Evolutionary conservation across 2,797 vertebrate genomes (phyloP).

Genomic region (Lagodon rhomboides): DNA sequence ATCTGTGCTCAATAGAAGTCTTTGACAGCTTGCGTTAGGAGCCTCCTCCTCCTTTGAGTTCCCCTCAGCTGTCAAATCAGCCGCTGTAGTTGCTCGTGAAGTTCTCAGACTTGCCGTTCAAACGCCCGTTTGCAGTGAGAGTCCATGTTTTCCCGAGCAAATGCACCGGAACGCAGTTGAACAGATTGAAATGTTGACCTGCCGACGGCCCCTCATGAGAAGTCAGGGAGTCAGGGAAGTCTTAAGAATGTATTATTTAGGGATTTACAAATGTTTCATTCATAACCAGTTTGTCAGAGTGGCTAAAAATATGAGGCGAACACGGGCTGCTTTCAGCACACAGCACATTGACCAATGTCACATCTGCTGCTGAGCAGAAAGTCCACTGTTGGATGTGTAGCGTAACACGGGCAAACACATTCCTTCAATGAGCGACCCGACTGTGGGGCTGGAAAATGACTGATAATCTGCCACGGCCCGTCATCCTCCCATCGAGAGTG

Average conservation of each 20-base stretch:
- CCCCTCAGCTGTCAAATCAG: too few relatives aligned
- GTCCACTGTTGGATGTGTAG: neutral
- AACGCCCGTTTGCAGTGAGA: too few relatives aligned
- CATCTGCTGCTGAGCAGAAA: neutral
- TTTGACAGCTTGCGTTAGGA: too few relatives aligned
- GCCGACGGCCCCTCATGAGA: neutral
- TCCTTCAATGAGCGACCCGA: constrained; percentile 15
- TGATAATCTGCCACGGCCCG: constrained; percentile 33
- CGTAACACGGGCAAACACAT: neutral
- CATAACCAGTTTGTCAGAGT: neutral
- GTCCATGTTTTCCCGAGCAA: too few relatives aligned
- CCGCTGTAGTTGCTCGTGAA: too few relatives aligned
- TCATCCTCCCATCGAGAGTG: constrained; percentile 38
- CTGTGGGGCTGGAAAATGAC: constrained; percentile 22
- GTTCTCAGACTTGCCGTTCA: too few relatives aligned
- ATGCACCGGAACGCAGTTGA: too few relatives aligned
- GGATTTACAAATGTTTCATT: neutral
- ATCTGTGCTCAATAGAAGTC: too few relatives aligned
- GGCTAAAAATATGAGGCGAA: neutral
- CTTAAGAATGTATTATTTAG: neutral
- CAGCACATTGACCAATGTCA: neutral
- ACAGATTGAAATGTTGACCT: too few relatives aligned
- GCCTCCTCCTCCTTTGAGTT: too few relatives aligned
- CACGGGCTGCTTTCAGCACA: neutral
- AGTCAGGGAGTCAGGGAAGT: too few relatives aligned